phyloP scores from a whole-genome alignment of 2,888 invertebrate species.

The Leptodirus hochenwartii region DNA sequence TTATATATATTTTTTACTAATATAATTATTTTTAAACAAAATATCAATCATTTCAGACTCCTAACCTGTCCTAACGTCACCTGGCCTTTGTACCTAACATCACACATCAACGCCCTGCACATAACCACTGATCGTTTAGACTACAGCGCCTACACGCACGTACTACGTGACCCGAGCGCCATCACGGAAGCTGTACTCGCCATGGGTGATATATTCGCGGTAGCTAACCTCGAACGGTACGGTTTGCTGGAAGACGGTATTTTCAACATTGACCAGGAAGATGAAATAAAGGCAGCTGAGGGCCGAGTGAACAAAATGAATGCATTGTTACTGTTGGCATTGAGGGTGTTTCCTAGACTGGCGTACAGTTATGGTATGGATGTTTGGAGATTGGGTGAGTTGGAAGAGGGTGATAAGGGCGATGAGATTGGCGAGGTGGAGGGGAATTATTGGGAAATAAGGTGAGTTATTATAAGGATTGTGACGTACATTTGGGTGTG shows the following conservation, averaged over 20 bases:
- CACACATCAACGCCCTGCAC: constrained; percentile 32
- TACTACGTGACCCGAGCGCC: constrained; percentile 21
- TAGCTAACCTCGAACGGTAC: constrained; percentile 31
- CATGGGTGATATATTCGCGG: constrained; percentile 31
- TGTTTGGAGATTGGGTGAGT: constrained; percentile 31
- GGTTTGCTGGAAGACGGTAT: constrained; percentile 29
- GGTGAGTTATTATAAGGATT: constrained; percentile 20
- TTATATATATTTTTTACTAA: constrained; percentile 2
- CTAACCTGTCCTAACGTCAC: constrained; percentile 33
- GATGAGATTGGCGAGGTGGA: constrained; percentile 12
- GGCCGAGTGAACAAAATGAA: constrained; percentile 27
- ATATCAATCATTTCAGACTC: constrained; percentile 15
- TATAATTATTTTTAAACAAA: background rate
- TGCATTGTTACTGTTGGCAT: constrained; percentile 32
- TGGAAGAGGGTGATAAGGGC: too few species aligned
- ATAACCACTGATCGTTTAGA: constrained; percentile 14
- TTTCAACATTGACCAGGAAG: constrained; percentile 23
- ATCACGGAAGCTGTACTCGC: constrained; percentile 35
- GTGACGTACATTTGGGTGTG: background rate
- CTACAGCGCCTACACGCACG: background rate
- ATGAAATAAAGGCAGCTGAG: constrained; percentile 5
- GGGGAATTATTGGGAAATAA: constrained; percentile 31
- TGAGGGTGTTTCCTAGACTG: constrained; percentile 35
- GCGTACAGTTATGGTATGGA: constrained; percentile 37
- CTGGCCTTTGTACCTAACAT: constrained; percentile 32